These are phyloP conservation scores for Ceratotherium simum DNA, from an alignment of 2,113 vertebrate species.

Conservation along the genomic window DNA sequence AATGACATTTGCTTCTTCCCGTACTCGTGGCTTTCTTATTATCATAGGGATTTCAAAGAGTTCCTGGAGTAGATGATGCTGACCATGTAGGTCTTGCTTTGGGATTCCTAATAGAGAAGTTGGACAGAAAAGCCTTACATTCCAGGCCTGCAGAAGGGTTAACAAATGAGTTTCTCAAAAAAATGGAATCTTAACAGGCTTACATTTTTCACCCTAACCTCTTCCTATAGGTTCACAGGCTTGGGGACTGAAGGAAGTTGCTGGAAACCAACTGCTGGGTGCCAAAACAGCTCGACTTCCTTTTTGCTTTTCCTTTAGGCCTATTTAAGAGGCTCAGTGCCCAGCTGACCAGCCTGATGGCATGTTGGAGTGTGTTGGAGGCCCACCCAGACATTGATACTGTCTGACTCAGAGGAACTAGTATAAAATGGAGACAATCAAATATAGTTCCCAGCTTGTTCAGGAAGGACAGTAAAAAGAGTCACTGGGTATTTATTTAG, in stretches of 20 bases:
- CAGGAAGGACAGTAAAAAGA: slow-evolving; percentile 3
- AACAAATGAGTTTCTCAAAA: neutral
- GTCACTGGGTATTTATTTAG: slow-evolving; percentile 25
- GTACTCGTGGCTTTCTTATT: neutral
- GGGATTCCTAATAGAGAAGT: neutral
- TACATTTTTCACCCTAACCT: neutral
- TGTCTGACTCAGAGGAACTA: neutral
- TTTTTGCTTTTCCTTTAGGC: neutral
- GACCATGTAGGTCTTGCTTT: neutral
- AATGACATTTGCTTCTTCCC: neutral
- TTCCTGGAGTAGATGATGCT: neutral
- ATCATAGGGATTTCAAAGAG: neutral
- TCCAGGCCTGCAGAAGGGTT: neutral
- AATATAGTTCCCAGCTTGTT: neutral
- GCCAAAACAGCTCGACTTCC: neutral
- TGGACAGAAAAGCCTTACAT: neutral
- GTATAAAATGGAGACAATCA: neutral
- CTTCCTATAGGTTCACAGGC: neutral
- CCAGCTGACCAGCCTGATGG: neutral
- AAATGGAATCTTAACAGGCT: neutral
- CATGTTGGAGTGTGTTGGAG: neutral
- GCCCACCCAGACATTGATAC: neutral
- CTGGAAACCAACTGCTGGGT: neutral
- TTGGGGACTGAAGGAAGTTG: neutral
- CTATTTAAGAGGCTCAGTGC: neutral